Conservation (phyloP, 2,888 invertebrate genomes). For the Onthophagus sagittarius region DNA sequence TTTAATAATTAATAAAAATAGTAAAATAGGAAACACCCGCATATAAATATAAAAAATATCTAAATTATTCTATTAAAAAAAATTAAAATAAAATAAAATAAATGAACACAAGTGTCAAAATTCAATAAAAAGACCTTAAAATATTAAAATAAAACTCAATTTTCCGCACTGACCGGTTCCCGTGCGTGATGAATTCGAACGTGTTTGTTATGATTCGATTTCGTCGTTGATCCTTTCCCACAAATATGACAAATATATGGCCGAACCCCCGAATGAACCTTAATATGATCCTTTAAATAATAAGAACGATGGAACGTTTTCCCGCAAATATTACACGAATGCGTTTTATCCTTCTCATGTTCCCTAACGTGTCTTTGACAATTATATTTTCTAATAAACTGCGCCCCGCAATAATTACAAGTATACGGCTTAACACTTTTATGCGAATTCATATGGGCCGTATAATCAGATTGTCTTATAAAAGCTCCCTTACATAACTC, state of each 20-base stretch:
- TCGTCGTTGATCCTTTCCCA: conserved; percentile 84
- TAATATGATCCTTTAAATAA: conserved; percentile 82
- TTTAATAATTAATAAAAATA: too few species aligned
- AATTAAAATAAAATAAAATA: too few species aligned
- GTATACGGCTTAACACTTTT: conserved; percentile 80
- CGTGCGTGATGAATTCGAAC: conserved; percentile 85
- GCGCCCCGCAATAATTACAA: conserved; percentile 85
- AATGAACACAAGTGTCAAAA: neutral
- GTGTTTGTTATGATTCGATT: conserved; percentile 88
- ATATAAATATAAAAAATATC: too few species aligned
- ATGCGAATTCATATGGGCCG: conserved; percentile 83
- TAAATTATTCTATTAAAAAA: too few species aligned
- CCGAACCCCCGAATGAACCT: conserved; percentile 76
- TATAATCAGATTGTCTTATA: conserved; percentile 74
- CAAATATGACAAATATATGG: conserved; percentile 85
- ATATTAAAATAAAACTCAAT: too few species aligned
- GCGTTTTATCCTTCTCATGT: conserved; percentile 63
- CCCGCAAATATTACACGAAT: conserved; percentile 61
- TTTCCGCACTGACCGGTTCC: conserved; percentile 81
- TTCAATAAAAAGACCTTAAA: too few species aligned
- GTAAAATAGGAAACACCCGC: too few species aligned
- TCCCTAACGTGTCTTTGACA: conserved; percentile 81
- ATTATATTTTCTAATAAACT: conserved; percentile 85
- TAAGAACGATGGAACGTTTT: conserved; percentile 84
- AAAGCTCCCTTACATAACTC: conserved; percentile 80